These are phyloP conservation scores for Sebastes ruberrimus DNA, from an alignment of 2,797 vertebrate species.

Conservation along the genomic window DNA sequence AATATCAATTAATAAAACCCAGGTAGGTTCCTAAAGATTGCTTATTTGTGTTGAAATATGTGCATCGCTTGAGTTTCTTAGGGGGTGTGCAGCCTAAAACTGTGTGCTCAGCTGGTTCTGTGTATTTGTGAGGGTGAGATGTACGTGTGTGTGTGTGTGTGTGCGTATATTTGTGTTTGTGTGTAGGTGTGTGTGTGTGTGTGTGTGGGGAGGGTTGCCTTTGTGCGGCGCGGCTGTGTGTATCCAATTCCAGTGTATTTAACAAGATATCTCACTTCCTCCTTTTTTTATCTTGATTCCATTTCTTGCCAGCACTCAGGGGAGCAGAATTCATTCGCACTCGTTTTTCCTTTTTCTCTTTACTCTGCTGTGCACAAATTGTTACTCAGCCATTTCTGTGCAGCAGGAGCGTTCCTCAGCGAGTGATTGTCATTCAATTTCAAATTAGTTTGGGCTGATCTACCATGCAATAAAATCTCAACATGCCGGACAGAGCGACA, in stretches of 20 bases:
- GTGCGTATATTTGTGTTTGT: slow-evolving; percentile 10
- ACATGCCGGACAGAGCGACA: slow-evolving; percentile 65
- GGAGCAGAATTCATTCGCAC: slow-evolving; percentile 72
- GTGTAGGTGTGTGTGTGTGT: background rate
- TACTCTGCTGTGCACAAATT: slow-evolving; percentile 65
- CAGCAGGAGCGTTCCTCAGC: slow-evolving; percentile 44
- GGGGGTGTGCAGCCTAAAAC: slow-evolving; percentile 22
- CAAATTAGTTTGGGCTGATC: slow-evolving; percentile 71
- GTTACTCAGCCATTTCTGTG: slow-evolving; percentile 66
- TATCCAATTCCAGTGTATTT: slow-evolving; percentile 77
- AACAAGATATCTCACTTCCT: slow-evolving; percentile 74
- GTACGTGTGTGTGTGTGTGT: slow-evolving; percentile 11
- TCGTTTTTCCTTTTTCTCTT: slow-evolving; percentile 47
- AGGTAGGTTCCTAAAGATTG: slow-evolving; percentile 48
- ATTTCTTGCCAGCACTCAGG: slow-evolving; percentile 69
- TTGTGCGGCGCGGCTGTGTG: slow-evolving; percentile 51
- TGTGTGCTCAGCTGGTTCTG: slow-evolving; percentile 42
- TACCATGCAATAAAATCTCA: slow-evolving; percentile 60
- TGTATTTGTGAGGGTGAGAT: slow-evolving; percentile 9
- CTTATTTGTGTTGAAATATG: slow-evolving; percentile 36
- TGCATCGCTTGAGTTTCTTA: slow-evolving; percentile 18
- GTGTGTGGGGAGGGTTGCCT: background rate
- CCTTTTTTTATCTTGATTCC: slow-evolving; percentile 69
- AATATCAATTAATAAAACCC: slow-evolving; percentile 71
- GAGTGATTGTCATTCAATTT: slow-evolving; percentile 71